Percentiles rank a stretch among this genome's conserved stretches.
phyloP scores from a whole-genome alignment of 2,888 invertebrate genomes.

The Sarcophaga variegata region DNA sequence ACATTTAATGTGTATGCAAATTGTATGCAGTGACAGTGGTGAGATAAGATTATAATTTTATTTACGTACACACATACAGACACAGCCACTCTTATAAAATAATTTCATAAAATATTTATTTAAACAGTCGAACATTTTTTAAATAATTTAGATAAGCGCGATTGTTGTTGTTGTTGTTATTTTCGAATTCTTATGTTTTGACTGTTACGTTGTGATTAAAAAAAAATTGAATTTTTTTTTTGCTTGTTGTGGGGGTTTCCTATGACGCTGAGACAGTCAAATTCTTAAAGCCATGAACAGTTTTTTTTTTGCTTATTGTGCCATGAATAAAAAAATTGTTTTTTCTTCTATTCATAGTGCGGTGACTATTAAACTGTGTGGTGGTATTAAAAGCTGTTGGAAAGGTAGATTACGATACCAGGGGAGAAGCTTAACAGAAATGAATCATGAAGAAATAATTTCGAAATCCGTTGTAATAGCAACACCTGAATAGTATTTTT shows the following conservation, averaged over 20 bases:
- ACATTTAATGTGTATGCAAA: constrained; percentile 53
- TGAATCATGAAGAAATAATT: constrained; percentile 64
- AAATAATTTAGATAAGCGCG: constrained; percentile 59
- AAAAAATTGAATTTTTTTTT: constrained; percentile 5
- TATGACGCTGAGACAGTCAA: constrained; percentile 55
- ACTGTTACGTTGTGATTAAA: neutral
- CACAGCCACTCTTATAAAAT: neutral
- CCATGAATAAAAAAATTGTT: too few relatives aligned
- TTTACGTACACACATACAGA: constrained; percentile 12
- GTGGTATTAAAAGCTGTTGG: too few relatives aligned
- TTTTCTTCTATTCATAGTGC: neutral
- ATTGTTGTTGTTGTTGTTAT: constrained; percentile 33
- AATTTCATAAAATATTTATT: constrained; percentile 34
- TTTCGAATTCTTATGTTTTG: neutral
- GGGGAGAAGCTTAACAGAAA: neutral
- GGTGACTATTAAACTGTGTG: neutral
- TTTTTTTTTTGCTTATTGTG: neutral
- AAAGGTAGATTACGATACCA: too few relatives aligned
- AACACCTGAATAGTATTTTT: constrained; percentile 41
- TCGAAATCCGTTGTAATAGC: constrained; percentile 61
- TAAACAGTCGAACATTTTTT: constrained; percentile 41
- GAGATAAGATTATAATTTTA: constrained; percentile 61
- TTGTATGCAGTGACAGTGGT: constrained; percentile 58
- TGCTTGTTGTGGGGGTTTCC: constrained; percentile 62
- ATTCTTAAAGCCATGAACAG: constrained; percentile 40